Conservation (phyloP, 2,113 vertebrate species). For the Ophthalmolycus amberensis region DNA sequence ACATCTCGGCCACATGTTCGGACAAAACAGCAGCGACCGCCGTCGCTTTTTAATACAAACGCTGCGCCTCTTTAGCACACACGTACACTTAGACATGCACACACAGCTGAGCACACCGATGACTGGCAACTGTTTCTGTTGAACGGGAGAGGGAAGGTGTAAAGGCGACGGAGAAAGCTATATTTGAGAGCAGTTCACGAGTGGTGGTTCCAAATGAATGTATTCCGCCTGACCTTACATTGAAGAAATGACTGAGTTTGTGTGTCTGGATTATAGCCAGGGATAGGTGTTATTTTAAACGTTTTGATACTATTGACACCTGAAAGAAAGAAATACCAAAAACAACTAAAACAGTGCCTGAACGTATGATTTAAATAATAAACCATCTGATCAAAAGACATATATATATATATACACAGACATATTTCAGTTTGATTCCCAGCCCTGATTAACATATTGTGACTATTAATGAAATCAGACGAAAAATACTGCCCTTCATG, state of each 20-base stretch:
- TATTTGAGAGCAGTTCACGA: constrained; percentile 55
- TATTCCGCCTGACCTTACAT: constrained; percentile 14
- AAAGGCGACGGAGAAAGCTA: constrained; percentile 23
- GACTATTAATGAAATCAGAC: neutral
- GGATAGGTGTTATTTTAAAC: neutral
- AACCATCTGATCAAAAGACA: neutral
- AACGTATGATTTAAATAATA: neutral
- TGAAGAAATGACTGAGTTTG: neutral
- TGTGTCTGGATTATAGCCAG: neutral
- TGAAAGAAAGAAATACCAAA: neutral
- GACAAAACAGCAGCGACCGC: neutral
- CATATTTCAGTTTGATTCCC: neutral
- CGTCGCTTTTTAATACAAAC: neutral
- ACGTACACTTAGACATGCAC: constrained; percentile 1
- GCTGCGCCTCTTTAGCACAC: neutral
- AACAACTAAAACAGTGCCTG: neutral
- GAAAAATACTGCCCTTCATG: neutral
- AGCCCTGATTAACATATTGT: neutral
- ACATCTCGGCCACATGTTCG: constrained; percentile 27
- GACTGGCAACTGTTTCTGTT: constrained; percentile 15
- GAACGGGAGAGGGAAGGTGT: constrained; percentile 10
- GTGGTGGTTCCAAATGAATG: constrained; percentile 59
- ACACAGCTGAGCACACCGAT: constrained; percentile 15
- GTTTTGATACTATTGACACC: neutral
- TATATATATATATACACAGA: too few species aligned